Conservation (phyloP, 2,113 vertebrate species). For the Hippocampus zosterae region DNA sequence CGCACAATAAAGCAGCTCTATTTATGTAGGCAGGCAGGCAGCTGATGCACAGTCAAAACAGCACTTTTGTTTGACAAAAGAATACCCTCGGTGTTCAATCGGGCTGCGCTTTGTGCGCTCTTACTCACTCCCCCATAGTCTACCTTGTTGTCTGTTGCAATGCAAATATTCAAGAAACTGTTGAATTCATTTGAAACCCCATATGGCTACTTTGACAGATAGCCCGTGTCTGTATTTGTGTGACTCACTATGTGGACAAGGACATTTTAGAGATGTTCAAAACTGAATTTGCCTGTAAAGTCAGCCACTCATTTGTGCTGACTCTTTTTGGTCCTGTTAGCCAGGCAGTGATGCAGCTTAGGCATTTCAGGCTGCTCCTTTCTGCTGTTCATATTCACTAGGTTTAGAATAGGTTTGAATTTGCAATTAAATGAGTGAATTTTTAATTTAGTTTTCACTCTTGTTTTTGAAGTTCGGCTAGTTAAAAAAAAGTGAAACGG, state of each 20-base stretch:
- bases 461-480: no score
- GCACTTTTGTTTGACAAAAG: neutral
- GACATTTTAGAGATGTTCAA: slow-evolving; percentile 4
- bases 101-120: slow-evolving; percentile 3
- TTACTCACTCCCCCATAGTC: neutral
- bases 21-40: neutral
- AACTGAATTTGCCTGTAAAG: no score
- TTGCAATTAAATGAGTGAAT: no score
- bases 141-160: neutral
- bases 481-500: no score
- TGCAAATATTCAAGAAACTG: slow-evolving; percentile 11
- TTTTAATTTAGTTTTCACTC: no score
- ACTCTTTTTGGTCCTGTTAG: no score
- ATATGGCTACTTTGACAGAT: slow-evolving; percentile 5
- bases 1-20: neutral
- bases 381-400: no score
- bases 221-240: neutral
- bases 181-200: slow-evolving; percentile 21
- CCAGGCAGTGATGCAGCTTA: no score
- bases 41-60: slow-evolving; percentile 4
- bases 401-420: no score
- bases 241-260: neutral
- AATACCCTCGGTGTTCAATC: neutral
- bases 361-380: no score
- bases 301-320: no score